Evolutionary conservation across 2,113 vertebrate genomes (phyloP), one percentile per base, ranked within the genome.

Genomic region (Grallaria varia): DNA sequence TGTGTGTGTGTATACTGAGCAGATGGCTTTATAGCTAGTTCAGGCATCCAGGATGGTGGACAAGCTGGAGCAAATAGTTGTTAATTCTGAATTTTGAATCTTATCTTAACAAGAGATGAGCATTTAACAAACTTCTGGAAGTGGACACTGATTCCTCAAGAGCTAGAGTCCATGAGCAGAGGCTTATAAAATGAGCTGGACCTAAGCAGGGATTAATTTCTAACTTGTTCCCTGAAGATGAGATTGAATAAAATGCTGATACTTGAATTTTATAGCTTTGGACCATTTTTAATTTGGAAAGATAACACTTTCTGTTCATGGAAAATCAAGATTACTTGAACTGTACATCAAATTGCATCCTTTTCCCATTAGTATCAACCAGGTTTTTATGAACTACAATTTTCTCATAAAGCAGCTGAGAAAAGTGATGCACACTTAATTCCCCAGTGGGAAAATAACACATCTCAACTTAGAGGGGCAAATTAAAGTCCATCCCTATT

Each of bases 211-310:
- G 18, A 72, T 89, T 87, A 6, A 78, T 82, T 89, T 89, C 27
- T 39, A 74, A 5, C 8, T 71, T 64, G 22, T 60, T 85, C 30
- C 27, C 80, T 14, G 14, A 84, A 66, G 45, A 27, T 22, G 14
- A 68, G 35, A 53, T 79, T 0, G 1, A 85, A 77, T 9, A 91
- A 88, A 81, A 72, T 20, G 7, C 91, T 86, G 35, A 66, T 74
- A 63, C 2, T 63, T 60, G 63, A 72, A 45, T 90, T 93, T 72
- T 90, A 68, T 62, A 75, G 39, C 37, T 96, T 81, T 53, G 68
- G 52, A 78, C n/a, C 31, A 45, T 88, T 88, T 92, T 91, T 91
- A 58, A 76, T 90, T 93, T 81, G 42, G 78, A 95, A 93, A 82
- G 27, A 33, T 37, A 90, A 83, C 58, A 45, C n/a, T 33, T 28